Conservation (phyloP, 2,797 vertebrate genomes). For the Rhadinocentrus ornatus region DNA sequence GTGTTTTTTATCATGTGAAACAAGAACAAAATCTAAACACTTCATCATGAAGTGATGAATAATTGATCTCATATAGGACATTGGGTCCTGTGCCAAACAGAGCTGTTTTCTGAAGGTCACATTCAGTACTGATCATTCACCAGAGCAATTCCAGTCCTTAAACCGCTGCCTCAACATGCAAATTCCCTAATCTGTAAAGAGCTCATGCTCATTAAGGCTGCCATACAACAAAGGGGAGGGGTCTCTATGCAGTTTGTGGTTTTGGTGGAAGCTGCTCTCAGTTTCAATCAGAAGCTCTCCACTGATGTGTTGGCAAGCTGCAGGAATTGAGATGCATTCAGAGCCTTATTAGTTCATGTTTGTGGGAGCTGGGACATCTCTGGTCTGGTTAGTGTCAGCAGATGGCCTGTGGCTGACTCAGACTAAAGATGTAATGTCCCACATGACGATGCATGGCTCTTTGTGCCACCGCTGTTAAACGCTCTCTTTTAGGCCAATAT, state of each 20-base stretch:
- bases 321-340: slow-evolving; percentile 43
- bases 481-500: background rate
- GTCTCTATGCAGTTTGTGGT: slow-evolving; percentile 6
- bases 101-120: background rate
- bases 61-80: background rate
- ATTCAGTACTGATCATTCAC: slow-evolving; percentile 26
- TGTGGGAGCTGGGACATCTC: slow-evolving; percentile 63
- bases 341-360: slow-evolving; percentile 83
- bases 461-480: background rate
- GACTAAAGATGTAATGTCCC: slow-evolving; percentile 17
- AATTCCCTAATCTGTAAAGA: slow-evolving; percentile 57
- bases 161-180: slow-evolving; percentile 30
- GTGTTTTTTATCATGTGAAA: background rate
- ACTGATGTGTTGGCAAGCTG: slow-evolving; percentile 37
- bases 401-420: slow-evolving; percentile 27
- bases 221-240: slow-evolving; percentile 38
- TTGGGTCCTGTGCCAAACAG: background rate
- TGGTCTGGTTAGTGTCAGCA: slow-evolving; percentile 67
- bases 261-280: slow-evolving; percentile 5
- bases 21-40: background rate
- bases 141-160: slow-evolving; percentile 32
- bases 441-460: background rate
- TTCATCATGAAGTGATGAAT: background rate
- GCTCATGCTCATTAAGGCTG: slow-evolving; percentile 54
- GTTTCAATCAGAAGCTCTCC: slow-evolving; percentile 24